These are phyloP conservation scores for Tolmerus cingulatus DNA, from an alignment of 2,888 invertebrate genomes.

Conservation along the genomic window DNA sequence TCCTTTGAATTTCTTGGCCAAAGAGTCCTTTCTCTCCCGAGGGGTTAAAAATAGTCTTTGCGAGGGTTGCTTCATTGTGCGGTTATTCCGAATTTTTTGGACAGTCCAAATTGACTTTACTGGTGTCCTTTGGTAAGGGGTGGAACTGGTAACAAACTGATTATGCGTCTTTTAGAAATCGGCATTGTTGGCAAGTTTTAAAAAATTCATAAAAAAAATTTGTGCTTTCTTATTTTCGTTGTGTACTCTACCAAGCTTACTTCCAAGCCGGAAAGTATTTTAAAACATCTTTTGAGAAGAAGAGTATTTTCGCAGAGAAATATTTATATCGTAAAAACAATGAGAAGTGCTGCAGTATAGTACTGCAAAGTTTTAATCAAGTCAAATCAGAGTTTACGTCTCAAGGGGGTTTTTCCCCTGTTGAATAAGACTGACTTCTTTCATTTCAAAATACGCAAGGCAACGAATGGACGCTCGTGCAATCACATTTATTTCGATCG, in stretches of 20 bases:
- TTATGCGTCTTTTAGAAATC: background rate
- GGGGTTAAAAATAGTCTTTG: background rate
- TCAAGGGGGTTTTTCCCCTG: background rate
- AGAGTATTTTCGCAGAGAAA: background rate
- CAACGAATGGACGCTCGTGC: background rate
- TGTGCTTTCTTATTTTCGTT: background rate
- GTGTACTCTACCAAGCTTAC: background rate
- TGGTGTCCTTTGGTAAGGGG: background rate
- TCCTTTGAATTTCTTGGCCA: background rate
- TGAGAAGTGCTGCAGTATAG: background rate
- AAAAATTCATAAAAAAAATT: background rate
- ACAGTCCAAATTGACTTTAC: background rate
- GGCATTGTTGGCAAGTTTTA: background rate
- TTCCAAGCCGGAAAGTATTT: background rate
- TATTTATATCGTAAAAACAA: background rate
- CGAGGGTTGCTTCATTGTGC: background rate
- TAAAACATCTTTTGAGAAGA: background rate
- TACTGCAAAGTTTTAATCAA: background rate
- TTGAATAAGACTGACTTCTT: background rate
- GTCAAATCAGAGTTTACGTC: background rate
- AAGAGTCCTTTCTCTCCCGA: background rate
- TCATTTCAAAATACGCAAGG: background rate
- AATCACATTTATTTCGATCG: background rate
- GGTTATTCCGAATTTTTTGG: background rate
- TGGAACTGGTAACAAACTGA: background rate